Evolutionary conservation across 2,888 invertebrate genomes (phyloP).

Genomic region (Nomada hirtipes): DNA sequence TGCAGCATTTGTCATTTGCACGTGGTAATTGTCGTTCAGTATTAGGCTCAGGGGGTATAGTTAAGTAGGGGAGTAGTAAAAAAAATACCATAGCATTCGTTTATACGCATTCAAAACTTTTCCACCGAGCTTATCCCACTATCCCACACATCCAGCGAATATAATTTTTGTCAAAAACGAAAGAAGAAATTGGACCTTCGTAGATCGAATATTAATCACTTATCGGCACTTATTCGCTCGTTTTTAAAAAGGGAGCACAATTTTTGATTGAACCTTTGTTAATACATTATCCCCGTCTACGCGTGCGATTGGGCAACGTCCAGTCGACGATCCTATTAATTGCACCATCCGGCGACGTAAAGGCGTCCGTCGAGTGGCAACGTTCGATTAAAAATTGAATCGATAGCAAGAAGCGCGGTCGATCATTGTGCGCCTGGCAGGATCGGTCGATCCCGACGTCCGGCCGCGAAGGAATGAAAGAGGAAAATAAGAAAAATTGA

Average conservation of each 20-base stretch:
- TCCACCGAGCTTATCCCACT: too few species aligned
- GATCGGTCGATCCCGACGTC: slow-evolving; percentile 23
- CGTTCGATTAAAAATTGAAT: slow-evolving; percentile 51
- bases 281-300: neutral
- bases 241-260: too few species aligned
- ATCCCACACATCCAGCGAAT: too few species aligned
- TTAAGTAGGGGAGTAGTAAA: too few species aligned
- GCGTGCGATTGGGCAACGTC: neutral
- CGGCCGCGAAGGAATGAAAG: slow-evolving; percentile 5
- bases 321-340: slow-evolving; percentile 7
- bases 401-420: neutral
- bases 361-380: slow-evolving; percentile 11
- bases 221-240: too few species aligned
- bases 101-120: too few species aligned
- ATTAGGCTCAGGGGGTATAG: neutral
- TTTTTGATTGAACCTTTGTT: too few species aligned
- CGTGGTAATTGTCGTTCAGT: slow-evolving; percentile 11
- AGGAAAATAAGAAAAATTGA: slow-evolving; percentile 15
- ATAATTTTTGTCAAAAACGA: too few species aligned
- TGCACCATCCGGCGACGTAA: neutral
- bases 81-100: too few species aligned
- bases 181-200: too few species aligned
- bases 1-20: neutral
- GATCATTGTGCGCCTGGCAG: slow-evolving; percentile 4
- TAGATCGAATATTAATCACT: too few species aligned